A percentile compares a stretch with the other conserved stretches of the same genome.
These are phyloP conservation scores for Chiloscyllium plagiosum DNA, from an alignment of 2,113 vertebrate genomes.

Conservation along the genomic window DNA sequence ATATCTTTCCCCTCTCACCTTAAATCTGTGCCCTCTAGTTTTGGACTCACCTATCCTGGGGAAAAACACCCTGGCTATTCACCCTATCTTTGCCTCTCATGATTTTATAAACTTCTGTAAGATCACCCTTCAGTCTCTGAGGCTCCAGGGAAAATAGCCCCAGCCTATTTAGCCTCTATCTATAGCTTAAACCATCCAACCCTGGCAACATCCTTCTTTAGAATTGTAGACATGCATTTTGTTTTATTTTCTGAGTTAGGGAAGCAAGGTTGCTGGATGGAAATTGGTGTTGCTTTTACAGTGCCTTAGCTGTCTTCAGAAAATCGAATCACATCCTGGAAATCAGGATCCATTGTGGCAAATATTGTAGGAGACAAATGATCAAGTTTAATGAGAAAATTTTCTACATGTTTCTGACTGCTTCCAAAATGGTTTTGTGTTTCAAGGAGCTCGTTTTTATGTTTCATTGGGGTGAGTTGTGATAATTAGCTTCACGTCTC, in stretches of 20 bases:
- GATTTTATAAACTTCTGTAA: too few species aligned
- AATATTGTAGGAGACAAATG: neutral
- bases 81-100: too few species aligned
- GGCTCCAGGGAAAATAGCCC: too few species aligned
- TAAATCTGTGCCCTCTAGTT: too few species aligned
- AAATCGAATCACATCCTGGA: neutral
- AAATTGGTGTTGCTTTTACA: neutral
- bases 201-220: neutral
- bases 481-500: neutral
- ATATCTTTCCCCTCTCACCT: too few species aligned
- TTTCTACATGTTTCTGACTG: neutral
- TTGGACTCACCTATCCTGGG: too few species aligned
- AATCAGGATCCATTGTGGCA: neutral
- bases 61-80: too few species aligned
- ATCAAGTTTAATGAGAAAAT: neutral
- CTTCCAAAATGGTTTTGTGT: neutral
- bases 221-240: neutral
- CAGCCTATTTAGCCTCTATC: too few species aligned
- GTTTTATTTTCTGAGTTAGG: neutral
- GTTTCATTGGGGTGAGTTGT: neutral
- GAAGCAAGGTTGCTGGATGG: neutral
- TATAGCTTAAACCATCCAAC: too few species aligned
- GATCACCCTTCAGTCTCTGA: too few species aligned
- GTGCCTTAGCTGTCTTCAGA: neutral
- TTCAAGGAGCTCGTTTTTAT: neutral